A percentile compares a stretch with the other conserved stretches of the same genome.
Evolutionary conservation across 1,140 invertebrate species (phyloP).

Genomic region (Sinonovacula constricta): DNA sequence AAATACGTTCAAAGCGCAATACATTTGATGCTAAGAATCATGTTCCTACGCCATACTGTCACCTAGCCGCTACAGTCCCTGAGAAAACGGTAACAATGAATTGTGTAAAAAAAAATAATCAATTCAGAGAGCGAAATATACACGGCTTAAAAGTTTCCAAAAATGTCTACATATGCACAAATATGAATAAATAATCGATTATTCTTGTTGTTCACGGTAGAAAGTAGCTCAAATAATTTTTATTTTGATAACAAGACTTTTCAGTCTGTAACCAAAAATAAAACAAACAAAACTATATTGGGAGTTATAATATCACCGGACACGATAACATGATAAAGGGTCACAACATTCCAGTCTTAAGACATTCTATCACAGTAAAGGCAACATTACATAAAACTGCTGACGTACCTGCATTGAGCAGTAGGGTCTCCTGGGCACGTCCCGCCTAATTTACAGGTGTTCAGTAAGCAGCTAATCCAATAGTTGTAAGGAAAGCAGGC

Average conservation of each 20-base stretch:
- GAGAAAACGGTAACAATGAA: too few relatives aligned
- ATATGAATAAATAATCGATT: too few relatives aligned
- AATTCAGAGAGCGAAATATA: too few relatives aligned
- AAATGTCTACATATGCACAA: too few relatives aligned
- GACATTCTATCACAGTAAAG: background rate
- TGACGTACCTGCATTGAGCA: constrained; percentile 35
- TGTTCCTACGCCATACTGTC: too few relatives aligned
- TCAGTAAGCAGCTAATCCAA: constrained; percentile 31
- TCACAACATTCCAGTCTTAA: background rate
- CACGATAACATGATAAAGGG: background rate
- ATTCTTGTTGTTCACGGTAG: too few relatives aligned
- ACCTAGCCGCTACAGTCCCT: too few relatives aligned
- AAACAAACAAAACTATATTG: background rate
- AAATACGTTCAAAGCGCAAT: too few relatives aligned
- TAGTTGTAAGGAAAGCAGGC: constrained; percentile 41
- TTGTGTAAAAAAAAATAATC: too few relatives aligned
- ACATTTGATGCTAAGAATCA: too few relatives aligned
- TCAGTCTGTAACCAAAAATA: background rate
- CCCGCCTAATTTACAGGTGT: constrained; percentile 41
- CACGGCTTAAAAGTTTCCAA: too few relatives aligned
- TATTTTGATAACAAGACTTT: background rate
- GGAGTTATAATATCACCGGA: background rate
- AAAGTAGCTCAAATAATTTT: background rate
- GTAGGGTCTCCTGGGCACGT: constrained; percentile 36
- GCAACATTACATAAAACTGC: too few relatives aligned